A percentile compares a stretch with the other conserved stretches of the same genome.
phyloP scores from a whole-genome alignment of 2,113 vertebrate genomes.

The Aix galericulata region DNA sequence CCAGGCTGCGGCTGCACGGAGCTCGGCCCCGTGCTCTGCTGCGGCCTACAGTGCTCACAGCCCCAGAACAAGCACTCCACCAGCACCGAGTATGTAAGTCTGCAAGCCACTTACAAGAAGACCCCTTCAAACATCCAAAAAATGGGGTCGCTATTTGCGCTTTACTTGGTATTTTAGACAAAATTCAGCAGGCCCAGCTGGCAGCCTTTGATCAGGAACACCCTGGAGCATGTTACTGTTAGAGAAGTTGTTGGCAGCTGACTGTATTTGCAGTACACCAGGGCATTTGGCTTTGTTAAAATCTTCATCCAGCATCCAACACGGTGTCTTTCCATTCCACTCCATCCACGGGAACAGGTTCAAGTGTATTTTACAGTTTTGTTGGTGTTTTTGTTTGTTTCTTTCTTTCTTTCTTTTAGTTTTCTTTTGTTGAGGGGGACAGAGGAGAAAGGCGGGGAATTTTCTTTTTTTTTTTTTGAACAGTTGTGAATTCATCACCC shows the following conservation, averaged over 20 bases:
- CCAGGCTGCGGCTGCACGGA: fast-evolving
- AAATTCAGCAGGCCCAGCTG: neutral
- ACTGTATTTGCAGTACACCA: neutral
- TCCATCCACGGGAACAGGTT: neutral
- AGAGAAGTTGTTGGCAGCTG: neutral
- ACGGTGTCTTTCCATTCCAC: neutral
- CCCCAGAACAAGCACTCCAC: neutral
- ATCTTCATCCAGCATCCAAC: neutral
- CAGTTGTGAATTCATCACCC: neutral
- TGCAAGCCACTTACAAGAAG: neutral
- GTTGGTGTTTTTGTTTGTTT: neutral
- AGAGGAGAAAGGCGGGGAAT: no score
- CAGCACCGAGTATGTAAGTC: neutral
- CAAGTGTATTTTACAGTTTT: neutral
- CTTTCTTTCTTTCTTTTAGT: neutral
- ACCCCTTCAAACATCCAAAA: neutral
- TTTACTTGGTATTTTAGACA: neutral
- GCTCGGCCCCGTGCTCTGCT: neutral
- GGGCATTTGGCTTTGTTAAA: neutral
- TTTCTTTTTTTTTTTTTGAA: neutral
- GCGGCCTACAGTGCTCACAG: neutral
- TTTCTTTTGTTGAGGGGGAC: neutral
- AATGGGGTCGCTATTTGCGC: neutral
- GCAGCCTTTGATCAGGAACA: neutral
- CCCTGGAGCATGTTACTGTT: neutral